These are phyloP conservation scores for Orestias chungarensis DNA, from an alignment of 2,797 vertebrate species.

Conservation along the genomic window DNA sequence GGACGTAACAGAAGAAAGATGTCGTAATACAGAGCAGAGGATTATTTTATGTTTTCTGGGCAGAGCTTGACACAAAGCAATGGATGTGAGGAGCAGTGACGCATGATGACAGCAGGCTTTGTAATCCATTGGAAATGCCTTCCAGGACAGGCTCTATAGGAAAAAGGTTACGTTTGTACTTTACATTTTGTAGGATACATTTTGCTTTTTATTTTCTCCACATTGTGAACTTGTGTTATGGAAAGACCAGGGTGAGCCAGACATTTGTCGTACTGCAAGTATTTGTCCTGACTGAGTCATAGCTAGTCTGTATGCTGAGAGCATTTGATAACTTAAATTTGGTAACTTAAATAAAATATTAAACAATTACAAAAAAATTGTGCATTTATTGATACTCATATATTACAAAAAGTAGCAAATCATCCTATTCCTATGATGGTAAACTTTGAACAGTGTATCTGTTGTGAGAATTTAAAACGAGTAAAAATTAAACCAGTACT, in stretches of 20 bases:
- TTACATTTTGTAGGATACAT: background rate
- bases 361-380: no score
- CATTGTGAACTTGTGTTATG: background rate
- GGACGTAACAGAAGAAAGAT: slow-evolving; percentile 4
- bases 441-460: background rate
- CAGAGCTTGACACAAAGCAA: slow-evolving; percentile 1
- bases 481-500: background rate
- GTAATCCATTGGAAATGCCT: slow-evolving; percentile 7
- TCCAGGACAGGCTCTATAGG: slow-evolving; percentile 1
- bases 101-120: slow-evolving; percentile 29
- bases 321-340: no score
- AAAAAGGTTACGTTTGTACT: slow-evolving; percentile 4
- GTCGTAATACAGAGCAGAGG: background rate
- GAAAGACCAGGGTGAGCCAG: background rate
- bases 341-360: no score
- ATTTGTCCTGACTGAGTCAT: background rate
- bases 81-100: slow-evolving; percentile 14
- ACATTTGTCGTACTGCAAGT: rapidly evolving
- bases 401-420: background rate
- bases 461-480: background rate
- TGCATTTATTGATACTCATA: background rate
- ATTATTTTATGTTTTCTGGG: slow-evolving; percentile 29
- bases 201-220: background rate
- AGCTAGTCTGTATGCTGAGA: background rate
- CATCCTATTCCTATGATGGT: background rate